A percentile compares a stretch with the other conserved stretches of the same genome.
Conservation (phyloP, 2,888 invertebrate species). For the Parnassius apollo region DNA sequence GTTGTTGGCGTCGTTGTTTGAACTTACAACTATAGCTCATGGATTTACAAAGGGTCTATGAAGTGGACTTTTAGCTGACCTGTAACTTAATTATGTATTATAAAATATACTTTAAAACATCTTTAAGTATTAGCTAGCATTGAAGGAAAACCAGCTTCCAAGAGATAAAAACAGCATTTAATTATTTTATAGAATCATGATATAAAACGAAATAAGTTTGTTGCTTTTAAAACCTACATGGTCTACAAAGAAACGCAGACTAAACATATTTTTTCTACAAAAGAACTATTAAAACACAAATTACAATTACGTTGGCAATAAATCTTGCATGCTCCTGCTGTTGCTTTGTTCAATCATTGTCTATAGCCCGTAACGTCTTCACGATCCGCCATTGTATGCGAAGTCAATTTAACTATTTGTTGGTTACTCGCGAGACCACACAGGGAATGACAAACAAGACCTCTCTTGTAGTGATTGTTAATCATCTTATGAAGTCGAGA, state of each 20-base stretch:
- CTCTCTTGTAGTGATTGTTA: constrained; percentile 5
- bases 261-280: constrained; percentile 1
- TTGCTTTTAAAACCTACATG: too few species aligned
- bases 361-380: constrained; percentile 14
- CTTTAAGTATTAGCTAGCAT: too few species aligned
- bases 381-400: constrained; percentile 18
- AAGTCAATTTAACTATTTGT: constrained; percentile 1
- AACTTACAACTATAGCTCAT: too few species aligned
- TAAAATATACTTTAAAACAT: too few species aligned
- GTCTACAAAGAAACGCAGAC: neutral
- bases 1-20: too few species aligned
- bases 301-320: constrained; percentile 9
- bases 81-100: too few species aligned
- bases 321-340: constrained; percentile 16
- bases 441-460: constrained; percentile 17
- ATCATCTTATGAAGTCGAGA: constrained; percentile 11
- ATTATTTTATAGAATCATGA: too few species aligned
- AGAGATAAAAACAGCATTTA: too few species aligned
- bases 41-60: too few species aligned
- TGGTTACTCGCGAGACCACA: constrained; percentile 16
- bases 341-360: constrained; percentile 19
- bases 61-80: too few species aligned
- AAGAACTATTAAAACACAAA: constrained; percentile 7
- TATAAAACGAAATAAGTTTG: too few species aligned
- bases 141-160: too few species aligned